Evolutionary conservation across 2,888 invertebrate species (phyloP).

Genomic region (Apeira syringaria): DNA sequence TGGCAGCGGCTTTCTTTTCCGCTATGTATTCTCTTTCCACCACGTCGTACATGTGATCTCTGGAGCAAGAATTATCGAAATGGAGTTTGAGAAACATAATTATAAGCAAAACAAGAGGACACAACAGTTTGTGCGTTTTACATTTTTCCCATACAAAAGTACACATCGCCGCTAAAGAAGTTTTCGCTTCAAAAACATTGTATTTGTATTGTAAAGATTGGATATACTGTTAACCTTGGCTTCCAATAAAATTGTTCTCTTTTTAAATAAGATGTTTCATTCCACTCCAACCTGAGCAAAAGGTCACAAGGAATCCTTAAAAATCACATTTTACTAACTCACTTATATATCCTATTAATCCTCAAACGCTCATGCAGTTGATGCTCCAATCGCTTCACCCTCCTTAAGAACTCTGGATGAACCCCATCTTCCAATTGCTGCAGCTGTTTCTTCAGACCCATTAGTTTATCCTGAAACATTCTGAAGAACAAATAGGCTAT

Average conservation of each 20-base stretch:
- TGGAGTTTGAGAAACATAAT: too few species aligned
- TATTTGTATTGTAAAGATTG: too few species aligned
- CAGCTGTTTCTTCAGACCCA: conserved; percentile 93
- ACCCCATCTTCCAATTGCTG: conserved; percentile 93
- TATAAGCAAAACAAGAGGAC: too few species aligned
- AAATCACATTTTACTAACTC: conserved; percentile 25
- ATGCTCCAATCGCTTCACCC: conserved; percentile 91
- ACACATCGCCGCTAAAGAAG: too few species aligned
- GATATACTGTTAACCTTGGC: too few species aligned
- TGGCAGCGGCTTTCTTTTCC: conserved; percentile 94
- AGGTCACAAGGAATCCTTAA: too few species aligned
- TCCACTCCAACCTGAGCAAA: too few species aligned
- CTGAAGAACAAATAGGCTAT: conserved; percentile 70
- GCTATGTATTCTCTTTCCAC: conserved; percentile 94
- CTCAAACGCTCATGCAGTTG: conserved; percentile 91
- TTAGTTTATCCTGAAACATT: conserved; percentile 95
- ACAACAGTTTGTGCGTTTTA: too few species aligned
- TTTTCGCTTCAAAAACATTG: too few species aligned
- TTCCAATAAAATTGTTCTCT: too few species aligned
- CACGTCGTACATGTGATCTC: conserved; percentile 92
- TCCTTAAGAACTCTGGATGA: conserved; percentile 93
- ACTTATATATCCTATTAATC: conserved; percentile 88
- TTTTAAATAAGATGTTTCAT: too few species aligned
- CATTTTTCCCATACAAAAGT: too few species aligned
- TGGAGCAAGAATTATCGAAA: conserved; percentile 43